Conservation (phyloP, 2,888 invertebrate genomes). For the Uloborus plumipes region DNA sequence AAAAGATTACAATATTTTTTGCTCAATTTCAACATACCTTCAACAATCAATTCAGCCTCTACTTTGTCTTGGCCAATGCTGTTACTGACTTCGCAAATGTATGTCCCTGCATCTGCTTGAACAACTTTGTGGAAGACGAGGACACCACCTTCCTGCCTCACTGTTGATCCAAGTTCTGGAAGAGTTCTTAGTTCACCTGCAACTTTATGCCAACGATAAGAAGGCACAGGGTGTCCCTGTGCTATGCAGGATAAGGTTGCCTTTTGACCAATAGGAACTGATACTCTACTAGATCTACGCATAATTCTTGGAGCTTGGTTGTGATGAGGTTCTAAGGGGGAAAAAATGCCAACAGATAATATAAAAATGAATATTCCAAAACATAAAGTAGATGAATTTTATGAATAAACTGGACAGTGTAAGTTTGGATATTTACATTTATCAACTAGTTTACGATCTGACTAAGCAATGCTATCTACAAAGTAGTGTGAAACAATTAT, state of each 20-base stretch:
- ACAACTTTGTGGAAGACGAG: conserved; percentile 69
- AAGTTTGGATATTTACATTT: no score
- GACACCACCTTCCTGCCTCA: conserved; percentile 69
- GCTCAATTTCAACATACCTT: conserved; percentile 69
- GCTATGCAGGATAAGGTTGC: conserved; percentile 79
- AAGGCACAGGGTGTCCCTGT: conserved; percentile 81
- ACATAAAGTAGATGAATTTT: no score
- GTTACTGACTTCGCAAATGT: conserved; percentile 71
- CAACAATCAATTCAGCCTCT: conserved; percentile 69
- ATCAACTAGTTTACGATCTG: no score
- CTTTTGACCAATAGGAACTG: conserved; percentile 70
- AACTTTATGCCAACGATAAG: conserved; percentile 76
- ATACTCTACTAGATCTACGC: conserved; percentile 52
- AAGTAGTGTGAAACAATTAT: no score
- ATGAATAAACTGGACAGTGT: no score
- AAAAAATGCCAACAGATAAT: no score
- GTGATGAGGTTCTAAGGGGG: conserved; percentile 62
- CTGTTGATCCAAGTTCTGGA: conserved; percentile 68
- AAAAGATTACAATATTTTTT: no score
- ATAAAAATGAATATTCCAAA: neutral
- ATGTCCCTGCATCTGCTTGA: conserved; percentile 70
- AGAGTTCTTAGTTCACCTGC: conserved; percentile 64
- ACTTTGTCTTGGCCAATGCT: conserved; percentile 69
- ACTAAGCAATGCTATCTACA: no score
- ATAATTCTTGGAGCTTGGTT: conserved; percentile 65